Evolutionary conservation across 2,797 vertebrate species (phyloP), one percentile per base, ranked within the genome.

Genomic region (Mormyrus proboscirostris): DNA sequence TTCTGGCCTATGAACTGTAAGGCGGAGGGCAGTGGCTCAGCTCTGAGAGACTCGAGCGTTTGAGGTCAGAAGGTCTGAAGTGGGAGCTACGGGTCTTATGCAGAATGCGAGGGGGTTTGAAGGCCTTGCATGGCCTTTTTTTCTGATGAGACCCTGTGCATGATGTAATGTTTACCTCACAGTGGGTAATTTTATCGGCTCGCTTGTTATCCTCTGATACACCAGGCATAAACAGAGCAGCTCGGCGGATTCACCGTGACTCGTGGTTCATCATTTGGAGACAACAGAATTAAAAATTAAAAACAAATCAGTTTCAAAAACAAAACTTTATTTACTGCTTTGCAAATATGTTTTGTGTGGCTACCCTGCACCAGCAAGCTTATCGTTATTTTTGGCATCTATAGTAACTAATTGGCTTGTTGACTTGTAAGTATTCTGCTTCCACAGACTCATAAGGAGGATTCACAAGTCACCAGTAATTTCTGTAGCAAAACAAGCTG

Each of bases 101-200:
- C 41, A n/a, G 38, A 88, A 25, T 50, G 82, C 3, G 51, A 86
- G 51, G 10, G 0, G 49, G 49, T 38, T 86, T 38, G n/a, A 19
- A 85, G 83, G 7, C 51, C 25, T 22, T 4, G 44, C n/a, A 12
- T 4, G 9, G 49, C 47, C 25, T 33, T 51, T 53, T 51, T 55
- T 16, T 33, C 51, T 86, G 51, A 86, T 55, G 25, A 55, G 84
- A 8, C 25, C 51, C 22, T 8, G 10, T 25, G 29, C 49, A 86
- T 53, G 84, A 86, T 86, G 49, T 55, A 86, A 86, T 55, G 84
- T 53, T 53, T 86, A 86, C 84, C 44, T 86, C 84, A 86, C 51
- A 53, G 49, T 14, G 84, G 51, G 49, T 86, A 53, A 86, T 55
- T 53, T 86, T 3, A 86, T 38, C 29, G 47, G 25, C 25, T 55